Evolutionary conservation across 2,113 vertebrate genomes (phyloP), one percentile per base, ranked within the genome.

Genomic region (Grammomys dolichurus): DNA sequence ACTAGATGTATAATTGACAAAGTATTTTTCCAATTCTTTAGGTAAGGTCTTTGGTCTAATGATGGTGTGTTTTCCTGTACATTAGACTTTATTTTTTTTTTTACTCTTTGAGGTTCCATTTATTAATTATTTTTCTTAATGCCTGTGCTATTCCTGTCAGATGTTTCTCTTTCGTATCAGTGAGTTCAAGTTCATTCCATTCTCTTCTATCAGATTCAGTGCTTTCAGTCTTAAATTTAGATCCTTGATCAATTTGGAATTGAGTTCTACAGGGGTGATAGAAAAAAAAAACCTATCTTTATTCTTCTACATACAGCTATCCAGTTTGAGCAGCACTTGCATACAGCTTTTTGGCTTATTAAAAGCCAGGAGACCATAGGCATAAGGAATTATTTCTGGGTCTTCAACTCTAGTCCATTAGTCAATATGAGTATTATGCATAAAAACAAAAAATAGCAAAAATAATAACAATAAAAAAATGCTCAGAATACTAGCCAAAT

Each of bases 401-500:
- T 73, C 19, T 73, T 73, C 70, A 73, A 22, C 40, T 73, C n/a
- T 40, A 73, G 36, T 72, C n/a, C 20, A 43, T 54, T 10, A 54
- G 54, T 54, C 17, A 48, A 48, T 51, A 31, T 31, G 1, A 14
- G 3, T 77, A 22, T 56, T 94, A 76, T 65, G 1, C 94, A 26
- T 16, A n/a, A 65, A 24, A 65, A 26, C 63, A 65, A 65, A 26
- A 65, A 65, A 65, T 26, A 4, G 26, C 9, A 65, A 65, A 10
- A 65, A 28, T 28, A 65, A 65, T 26, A 65, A 28, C 63, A 65
- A 28, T 26, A 65, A 28, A 65, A 65, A 4, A 58, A 33, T 72
- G 19, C 95, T 95, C 72, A 17, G 9, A 96, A 80, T 65, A 88
- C 1, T 14, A n/a, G 81, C 63, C 63, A 65, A 92, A 78, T 12